Evolutionary conservation across 2,113 vertebrate species (phyloP).

Genomic region (Oncorhynchus tshawytscha): DNA sequence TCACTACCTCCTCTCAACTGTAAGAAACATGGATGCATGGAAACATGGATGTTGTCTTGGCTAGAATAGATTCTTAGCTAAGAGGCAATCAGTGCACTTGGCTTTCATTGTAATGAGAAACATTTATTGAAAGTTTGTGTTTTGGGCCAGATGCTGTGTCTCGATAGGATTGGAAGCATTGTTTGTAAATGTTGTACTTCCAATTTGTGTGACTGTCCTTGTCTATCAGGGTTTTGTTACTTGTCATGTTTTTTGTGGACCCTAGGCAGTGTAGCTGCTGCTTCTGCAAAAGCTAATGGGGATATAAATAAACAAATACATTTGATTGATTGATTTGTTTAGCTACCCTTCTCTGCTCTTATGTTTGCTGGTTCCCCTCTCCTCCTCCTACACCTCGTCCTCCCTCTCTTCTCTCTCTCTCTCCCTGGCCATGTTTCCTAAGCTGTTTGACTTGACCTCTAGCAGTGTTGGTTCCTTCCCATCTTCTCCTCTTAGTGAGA

Average conservation of each 20-base stretch:
- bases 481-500: not conserved
- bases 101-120: conserved; percentile 19
- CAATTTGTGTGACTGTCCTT: no score
- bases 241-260: no score
- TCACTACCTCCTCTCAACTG: not conserved
- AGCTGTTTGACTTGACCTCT: not conserved
- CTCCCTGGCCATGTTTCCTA: not conserved
- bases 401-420: not conserved
- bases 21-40: not conserved
- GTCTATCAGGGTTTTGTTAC: no score
- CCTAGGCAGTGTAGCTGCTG: no score
- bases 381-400: not conserved
- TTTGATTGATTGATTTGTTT: not conserved
- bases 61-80: not conserved
- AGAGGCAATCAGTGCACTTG: conserved; percentile 12
- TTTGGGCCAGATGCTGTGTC: not conserved
- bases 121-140: conserved; percentile 12
- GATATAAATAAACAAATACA: no score
- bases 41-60: conserved; percentile 9
- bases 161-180: not conserved
- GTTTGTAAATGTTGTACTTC: no score
- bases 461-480: not conserved
- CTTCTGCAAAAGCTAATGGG: no score
- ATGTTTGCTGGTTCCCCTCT: not conserved
- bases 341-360: not conserved